Evolutionary conservation across 2,888 invertebrate species (phyloP), one percentile per base, ranked within the genome.

Genomic region (Oxycera nigricornis): DNA sequence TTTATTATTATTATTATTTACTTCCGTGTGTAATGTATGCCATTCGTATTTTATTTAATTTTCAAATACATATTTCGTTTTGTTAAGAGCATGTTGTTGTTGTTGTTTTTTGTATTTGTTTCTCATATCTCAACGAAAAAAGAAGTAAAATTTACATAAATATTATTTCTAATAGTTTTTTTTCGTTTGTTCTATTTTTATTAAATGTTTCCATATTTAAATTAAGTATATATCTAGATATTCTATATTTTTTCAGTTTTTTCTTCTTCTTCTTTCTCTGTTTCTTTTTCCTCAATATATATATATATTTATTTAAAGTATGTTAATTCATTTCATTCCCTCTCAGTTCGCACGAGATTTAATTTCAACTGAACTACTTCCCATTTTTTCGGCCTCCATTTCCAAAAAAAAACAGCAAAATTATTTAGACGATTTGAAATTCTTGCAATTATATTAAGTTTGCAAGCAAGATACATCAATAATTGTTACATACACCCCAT

Each of bases 121-220:
- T 30, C 7, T 17, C 28, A 67, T 41, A 41, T 9, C 65, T n/a
- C n/a, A n/a, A 67, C 55, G n/a, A 70, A 70, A 30, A 14, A 52
- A 31, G 55, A 35, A 70, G 70, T 52, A 55, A 70, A 70, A 52
- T 70, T 70, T 70, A 68, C 68, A 68, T 50, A 68, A 46, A 68
- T 68, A 68, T 68, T 68, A 50, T 28, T 50, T 50, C 52, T 68
- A 50, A 20, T 50, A 50, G 28, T 68, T 28, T 17, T 68, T 30
- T 20, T 24, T 62, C 30, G 61, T 11, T 62, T 70, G 6, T 68
- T 67, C 39, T 59, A 62, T 26, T 62, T 59, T 59, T n/a, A n/a
- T n/a, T 59, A 28, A 35, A 2, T 59, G 59, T 59, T 46, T 2
- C 55, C 39, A 55, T 7, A 14, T 62, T 35, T 20, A 35, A 35